These are phyloP conservation scores for Furcula furcula DNA, from an alignment of 2,888 invertebrate genomes.

Conservation along the genomic window DNA sequence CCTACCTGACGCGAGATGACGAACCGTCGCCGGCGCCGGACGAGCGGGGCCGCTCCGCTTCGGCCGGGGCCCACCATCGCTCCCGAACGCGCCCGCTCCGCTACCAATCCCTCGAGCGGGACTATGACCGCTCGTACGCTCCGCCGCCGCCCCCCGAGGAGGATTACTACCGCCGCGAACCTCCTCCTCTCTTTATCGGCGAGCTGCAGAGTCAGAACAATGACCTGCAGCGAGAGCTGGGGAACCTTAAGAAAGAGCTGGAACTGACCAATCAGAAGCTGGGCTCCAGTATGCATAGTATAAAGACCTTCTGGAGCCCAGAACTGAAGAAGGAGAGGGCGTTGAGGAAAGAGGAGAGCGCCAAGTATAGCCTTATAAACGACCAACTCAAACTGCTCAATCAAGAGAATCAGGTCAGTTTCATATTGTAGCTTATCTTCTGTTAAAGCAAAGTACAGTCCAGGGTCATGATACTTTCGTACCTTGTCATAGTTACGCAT, in stretches of 20 bases:
- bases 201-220: slow-evolving; percentile 97
- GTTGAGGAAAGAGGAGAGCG: slow-evolving; percentile 97
- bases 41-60: slow-evolving; percentile 89
- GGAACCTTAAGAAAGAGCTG: slow-evolving; percentile 94
- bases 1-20: slow-evolving; percentile 89
- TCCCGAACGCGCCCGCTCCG: slow-evolving; percentile 89
- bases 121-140: slow-evolving; percentile 93
- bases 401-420: slow-evolving; percentile 96
- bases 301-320: slow-evolving; percentile 99
- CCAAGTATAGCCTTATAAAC: slow-evolving; percentile 97
- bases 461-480: too few species aligned
- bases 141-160: slow-evolving; percentile 90
- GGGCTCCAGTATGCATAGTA: slow-evolving; percentile 99
- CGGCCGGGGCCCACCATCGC: slow-evolving; percentile 87
- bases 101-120: slow-evolving; percentile 89
- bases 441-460: too few species aligned
- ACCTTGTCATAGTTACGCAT: too few species aligned
- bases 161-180: slow-evolving; percentile 80
- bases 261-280: slow-evolving; percentile 98
- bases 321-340: slow-evolving; percentile 99
- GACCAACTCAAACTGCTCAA: slow-evolving; percentile 98
- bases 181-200: slow-evolving; percentile 87
- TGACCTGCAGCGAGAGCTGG: slow-evolving; percentile 95
- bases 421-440: too few species aligned
- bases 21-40: slow-evolving; percentile 91